phyloP scores from a whole-genome alignment of 2,113 vertebrate species.

The Mus spicilegus region DNA sequence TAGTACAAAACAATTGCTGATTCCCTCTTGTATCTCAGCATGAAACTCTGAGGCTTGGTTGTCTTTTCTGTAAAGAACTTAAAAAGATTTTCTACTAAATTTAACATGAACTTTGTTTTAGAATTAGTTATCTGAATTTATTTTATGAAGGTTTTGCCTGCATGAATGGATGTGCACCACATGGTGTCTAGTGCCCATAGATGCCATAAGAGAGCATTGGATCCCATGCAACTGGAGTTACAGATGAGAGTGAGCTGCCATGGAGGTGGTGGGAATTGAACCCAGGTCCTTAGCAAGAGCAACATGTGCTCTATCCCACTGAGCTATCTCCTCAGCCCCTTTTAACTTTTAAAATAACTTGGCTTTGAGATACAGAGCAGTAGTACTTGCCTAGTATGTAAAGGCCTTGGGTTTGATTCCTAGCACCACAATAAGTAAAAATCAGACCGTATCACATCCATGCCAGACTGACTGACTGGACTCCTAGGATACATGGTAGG shows the following conservation, averaged over 20 bases:
- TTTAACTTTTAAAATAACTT: conserved; percentile 50
- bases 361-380: neutral
- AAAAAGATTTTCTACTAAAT: neutral
- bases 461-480: neutral
- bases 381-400: neutral
- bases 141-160: neutral
- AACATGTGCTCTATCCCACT: neutral
- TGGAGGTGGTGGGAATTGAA: neutral
- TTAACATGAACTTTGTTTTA: neutral
- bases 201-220: neutral
- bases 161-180: neutral
- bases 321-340: neutral
- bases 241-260: neutral
- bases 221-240: neutral
- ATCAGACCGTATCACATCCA: neutral
- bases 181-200: neutral
- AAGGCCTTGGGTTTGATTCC: neutral
- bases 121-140: neutral
- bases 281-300: neutral
- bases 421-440: neutral
- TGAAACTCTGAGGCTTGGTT: neutral
- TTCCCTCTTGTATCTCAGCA: neutral
- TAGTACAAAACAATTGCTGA: neutral
- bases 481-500: neutral
- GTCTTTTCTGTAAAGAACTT: neutral